Percentiles rank a stretch among this genome's conserved stretches.
Evolutionary conservation across 1,140 invertebrate genomes (phyloP).

Genomic region (Psilanteris sp.): DNA sequence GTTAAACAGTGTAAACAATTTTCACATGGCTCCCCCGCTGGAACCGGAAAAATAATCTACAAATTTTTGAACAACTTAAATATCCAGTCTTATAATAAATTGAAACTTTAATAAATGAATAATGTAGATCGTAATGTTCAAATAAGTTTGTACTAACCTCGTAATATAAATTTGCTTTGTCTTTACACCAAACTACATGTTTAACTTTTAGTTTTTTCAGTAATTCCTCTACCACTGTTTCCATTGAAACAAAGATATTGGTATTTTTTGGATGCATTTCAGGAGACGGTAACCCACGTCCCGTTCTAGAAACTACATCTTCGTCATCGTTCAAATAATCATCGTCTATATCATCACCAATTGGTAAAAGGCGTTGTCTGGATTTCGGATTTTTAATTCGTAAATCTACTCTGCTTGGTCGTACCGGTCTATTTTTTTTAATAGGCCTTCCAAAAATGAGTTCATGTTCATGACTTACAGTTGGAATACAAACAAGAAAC

Average conservation of each 20-base stretch:
- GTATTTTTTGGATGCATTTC: constrained; percentile 35
- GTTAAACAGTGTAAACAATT: constrained; percentile 86
- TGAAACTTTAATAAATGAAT: no score
- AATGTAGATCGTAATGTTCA: no score
- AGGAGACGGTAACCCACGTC: constrained; percentile 12
- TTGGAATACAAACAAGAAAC: constrained; percentile 83
- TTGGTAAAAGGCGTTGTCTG: constrained; percentile 61
- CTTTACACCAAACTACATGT: constrained; percentile 84
- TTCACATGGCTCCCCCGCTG: constrained; percentile 85
- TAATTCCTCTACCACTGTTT: constrained; percentile 83
- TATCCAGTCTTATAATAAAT: no score
- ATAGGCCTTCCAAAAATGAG: constrained; percentile 77
- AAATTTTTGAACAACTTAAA: constrained; percentile 20
- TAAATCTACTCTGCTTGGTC: constrained; percentile 68
- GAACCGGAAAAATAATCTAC: constrained; percentile 85
- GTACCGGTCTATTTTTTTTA: constrained; percentile 62
- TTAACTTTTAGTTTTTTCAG: constrained; percentile 84
- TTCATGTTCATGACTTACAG: constrained; percentile 81
- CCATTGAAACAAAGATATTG: constrained; percentile 75
- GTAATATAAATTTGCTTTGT: constrained; percentile 84
- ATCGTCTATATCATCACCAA: constrained; percentile 55
- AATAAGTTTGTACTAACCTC: no score
- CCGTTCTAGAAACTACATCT: constrained; percentile 19
- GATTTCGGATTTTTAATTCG: constrained; percentile 68
- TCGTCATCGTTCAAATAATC: constrained; percentile 43